Base-by-base conservation (phyloP, 2,113 vertebrate genomes). In the Gymnarchus niloticus region DNA sequence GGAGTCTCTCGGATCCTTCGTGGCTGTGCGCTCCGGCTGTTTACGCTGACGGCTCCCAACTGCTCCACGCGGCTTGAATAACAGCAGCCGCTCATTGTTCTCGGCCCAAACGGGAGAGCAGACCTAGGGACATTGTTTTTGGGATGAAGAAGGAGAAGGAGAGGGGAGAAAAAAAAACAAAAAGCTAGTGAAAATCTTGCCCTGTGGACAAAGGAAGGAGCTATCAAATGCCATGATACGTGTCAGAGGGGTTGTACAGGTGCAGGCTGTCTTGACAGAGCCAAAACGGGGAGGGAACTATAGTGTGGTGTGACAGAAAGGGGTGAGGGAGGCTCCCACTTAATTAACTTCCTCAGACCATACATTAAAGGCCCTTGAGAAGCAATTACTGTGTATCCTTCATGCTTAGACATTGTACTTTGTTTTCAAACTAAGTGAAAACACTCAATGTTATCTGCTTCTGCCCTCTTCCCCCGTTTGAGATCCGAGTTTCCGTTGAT, bases 331-430 rank as follows among this genome's bases (percentile, higher is more conserved):
- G 89, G 88, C 88, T 90, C 91, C 90, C 87, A 87, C 77, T 87
- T 89, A 84, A 54, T 90, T 88, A 92, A 90, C 88, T 90, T 90
- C 89, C 86, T 84, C 86, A 87, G 88, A 65, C 56, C 81, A 83
- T 59, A 81, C 41, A 85, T 87, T 87, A 87, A 91, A 92, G 92
- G 61, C 90, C 0, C 0, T 80, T 48, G 85, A 92, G 90, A 89
- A 89, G 81, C 51, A 85, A 52, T 85, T 56, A 48, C 84, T 25
- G 5, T 56, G 65, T 85, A 48, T 69, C 83, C 17, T 52, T 52
- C 48, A 76, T 49, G 54, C 84, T 41, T 37, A n/a, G 48, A 54
- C 48, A 85, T 23, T 85, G 61, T 46, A 85, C 61, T 44, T 76
- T 85, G 51, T 25, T 54, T 81, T 52, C 80, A 51, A 56, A 41